phyloP scores from a whole-genome alignment of 1,140 invertebrate genomes.

The Riptortus pedestris region DNA sequence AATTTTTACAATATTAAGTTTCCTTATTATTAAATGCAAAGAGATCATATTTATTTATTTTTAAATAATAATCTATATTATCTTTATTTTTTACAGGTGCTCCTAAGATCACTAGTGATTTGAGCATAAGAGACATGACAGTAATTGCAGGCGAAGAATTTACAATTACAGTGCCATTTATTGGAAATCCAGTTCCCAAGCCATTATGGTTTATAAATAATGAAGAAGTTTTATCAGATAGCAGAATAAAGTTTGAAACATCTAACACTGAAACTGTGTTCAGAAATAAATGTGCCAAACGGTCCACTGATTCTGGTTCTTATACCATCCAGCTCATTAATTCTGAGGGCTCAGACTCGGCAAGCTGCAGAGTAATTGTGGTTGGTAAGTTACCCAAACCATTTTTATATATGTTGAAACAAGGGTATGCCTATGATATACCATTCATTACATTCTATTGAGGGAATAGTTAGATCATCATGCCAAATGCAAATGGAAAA shows the following conservation, averaged over 20 bases:
- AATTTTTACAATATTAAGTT: too few species aligned
- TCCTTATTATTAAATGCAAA: too few species aligned
- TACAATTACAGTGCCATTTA: conserved; percentile 87
- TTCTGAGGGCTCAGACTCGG: conserved; percentile 75
- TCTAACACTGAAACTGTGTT: conserved; percentile 70
- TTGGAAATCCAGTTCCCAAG: conserved; percentile 78
- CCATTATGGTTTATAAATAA: conserved; percentile 80
- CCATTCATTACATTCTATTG: too few species aligned
- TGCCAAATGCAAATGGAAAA: too few species aligned
- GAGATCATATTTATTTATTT: too few species aligned
- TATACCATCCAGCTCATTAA: conserved; percentile 87
- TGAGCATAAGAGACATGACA: conserved; percentile 86
- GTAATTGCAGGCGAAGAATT: conserved; percentile 92
- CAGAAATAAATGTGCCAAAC: conserved; percentile 76
- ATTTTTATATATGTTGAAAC: too few species aligned
- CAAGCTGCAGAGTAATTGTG: conserved; percentile 72
- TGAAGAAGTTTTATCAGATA: conserved; percentile 66
- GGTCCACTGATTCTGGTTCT: conserved; percentile 71
- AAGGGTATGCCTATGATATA: too few species aligned
- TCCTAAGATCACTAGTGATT: conserved; percentile 85
- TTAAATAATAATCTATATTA: not conserved
- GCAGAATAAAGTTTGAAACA: conserved; percentile 79
- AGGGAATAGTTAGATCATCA: too few species aligned
- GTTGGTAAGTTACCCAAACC: conserved; percentile 54
- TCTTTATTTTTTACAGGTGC: conserved; percentile 41